Evolutionary conservation across 2,797 vertebrate genomes (phyloP).

Genomic region (Sebastes wilsoni): DNA sequence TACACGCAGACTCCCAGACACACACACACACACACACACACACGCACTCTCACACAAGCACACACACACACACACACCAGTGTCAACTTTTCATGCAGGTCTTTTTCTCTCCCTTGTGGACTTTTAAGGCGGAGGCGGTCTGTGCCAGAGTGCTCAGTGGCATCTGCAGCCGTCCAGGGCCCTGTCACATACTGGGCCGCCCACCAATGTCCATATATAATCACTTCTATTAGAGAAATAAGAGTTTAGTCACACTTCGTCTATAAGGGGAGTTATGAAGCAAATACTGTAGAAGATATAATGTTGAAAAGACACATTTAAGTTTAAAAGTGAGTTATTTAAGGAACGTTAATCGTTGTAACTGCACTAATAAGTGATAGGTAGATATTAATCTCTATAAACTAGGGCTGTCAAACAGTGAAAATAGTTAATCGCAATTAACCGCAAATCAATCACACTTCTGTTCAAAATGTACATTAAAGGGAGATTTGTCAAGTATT

Average conservation of each 20-base stretch:
- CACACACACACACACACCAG: slow-evolving; percentile 7
- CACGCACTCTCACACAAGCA: not conserved
- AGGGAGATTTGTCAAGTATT: too few species aligned
- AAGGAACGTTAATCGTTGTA: not conserved
- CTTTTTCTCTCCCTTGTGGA: slow-evolving; percentile 53
- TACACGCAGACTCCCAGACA: slow-evolving; percentile 25
- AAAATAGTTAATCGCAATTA: too few species aligned
- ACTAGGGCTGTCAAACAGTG: too few species aligned
- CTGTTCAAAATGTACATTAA: too few species aligned
- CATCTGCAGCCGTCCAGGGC: slow-evolving; percentile 23
- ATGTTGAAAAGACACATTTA: not conserved
- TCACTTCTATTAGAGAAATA: not conserved
- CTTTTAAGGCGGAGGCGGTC: slow-evolving; percentile 17
- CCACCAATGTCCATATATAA: slow-evolving; percentile 2
- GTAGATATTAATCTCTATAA: too few species aligned
- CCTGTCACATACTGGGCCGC: slow-evolving; percentile 10
- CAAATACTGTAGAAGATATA: not conserved
- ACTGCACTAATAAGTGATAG: not conserved
- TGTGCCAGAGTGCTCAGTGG: slow-evolving; percentile 18
- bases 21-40: slow-evolving; percentile 11
- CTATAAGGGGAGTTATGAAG: not conserved
- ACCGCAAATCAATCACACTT: too few species aligned
- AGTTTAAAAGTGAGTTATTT: not conserved
- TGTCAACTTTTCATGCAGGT: slow-evolving; percentile 51
- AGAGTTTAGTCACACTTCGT: not conserved